phyloP scores from a whole-genome alignment of 2,113 vertebrate species.

The Laterallus jamaicensis region DNA sequence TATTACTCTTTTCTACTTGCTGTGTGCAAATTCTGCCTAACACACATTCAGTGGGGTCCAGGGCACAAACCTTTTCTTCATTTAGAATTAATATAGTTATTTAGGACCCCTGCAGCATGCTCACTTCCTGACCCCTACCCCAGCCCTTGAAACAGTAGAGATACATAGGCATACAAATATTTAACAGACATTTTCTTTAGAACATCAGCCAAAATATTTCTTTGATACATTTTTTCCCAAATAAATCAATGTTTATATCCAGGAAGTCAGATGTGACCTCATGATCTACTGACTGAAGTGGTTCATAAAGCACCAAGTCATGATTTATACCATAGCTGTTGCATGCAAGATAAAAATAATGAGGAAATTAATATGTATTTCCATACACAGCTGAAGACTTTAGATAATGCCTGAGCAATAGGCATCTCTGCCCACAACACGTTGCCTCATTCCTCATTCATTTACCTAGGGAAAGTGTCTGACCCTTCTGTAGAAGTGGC shows the following conservation, averaged over 20 bases:
- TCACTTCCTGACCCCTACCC: not conserved
- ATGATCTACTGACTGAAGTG: not conserved
- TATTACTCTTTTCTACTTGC: not conserved
- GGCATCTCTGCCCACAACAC: not conserved
- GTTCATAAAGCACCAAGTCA: not conserved
- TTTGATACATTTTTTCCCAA: not conserved
- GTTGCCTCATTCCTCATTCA: not conserved
- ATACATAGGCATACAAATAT: not conserved
- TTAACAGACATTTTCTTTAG: not conserved
- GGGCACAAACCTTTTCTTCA: not conserved
- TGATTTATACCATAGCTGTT: not conserved
- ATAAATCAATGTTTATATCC: not conserved
- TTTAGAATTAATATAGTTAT: not conserved
- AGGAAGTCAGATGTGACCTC: not conserved
- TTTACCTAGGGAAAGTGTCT: not conserved
- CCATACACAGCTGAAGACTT: not conserved
- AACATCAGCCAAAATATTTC: not conserved
- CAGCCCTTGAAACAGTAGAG: not conserved
- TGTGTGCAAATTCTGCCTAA: not conserved
- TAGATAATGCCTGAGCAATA: not conserved
- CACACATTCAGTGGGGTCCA: not conserved
- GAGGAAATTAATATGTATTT: not conserved
- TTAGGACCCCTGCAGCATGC: not conserved
- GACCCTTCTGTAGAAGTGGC: not conserved
- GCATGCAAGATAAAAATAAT: not conserved